A percentile compares a stretch with the other conserved stretches of the same genome.
phyloP scores from a whole-genome alignment of 2,888 invertebrate genomes.

The Ennomos quercinarius region DNA sequence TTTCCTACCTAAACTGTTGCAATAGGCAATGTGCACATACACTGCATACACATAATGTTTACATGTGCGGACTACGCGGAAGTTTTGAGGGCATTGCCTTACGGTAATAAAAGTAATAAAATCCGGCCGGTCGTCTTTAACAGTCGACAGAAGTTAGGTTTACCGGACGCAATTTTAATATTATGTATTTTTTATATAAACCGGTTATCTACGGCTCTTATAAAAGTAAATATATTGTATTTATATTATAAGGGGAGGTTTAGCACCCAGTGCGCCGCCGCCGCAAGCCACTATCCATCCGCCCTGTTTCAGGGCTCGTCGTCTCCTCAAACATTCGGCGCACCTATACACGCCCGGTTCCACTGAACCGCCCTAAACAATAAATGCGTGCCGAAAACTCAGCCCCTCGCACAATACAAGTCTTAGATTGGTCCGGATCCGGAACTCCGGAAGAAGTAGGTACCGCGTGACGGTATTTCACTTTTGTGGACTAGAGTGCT shows the following conservation, averaged over 20 bases:
- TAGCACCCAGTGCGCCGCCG: conserved; percentile 18
- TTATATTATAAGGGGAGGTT: conserved; percentile 24
- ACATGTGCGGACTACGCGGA: conserved; percentile 16
- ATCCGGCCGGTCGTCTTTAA: conserved; percentile 5
- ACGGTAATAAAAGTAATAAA: conserved; percentile 22
- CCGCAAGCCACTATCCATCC: background rate
- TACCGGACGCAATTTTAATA: conserved; percentile 1
- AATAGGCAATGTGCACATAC: conserved; percentile 26
- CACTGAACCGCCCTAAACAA: conserved; percentile 16
- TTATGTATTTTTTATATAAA: background rate
- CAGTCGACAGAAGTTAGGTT: background rate
- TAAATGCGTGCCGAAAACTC: conserved; percentile 4
- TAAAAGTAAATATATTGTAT: background rate
- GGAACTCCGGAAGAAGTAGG: too few relatives aligned
- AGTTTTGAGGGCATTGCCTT: conserved; percentile 23
- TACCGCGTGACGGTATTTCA: too few relatives aligned
- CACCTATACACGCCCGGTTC: conserved; percentile 7
- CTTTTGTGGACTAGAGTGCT: too few relatives aligned
- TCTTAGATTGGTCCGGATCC: conserved; percentile 1
- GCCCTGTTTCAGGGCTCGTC: conserved; percentile 7
- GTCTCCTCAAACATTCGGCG: conserved; percentile 11
- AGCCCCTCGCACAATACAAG: background rate
- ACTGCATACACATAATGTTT: conserved; percentile 10
- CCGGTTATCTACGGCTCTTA: background rate
- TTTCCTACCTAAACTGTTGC: conserved; percentile 31